These are phyloP conservation scores for Tetragnatha montana DNA, from an alignment of 2,888 invertebrate species.

Conservation along the genomic window DNA sequence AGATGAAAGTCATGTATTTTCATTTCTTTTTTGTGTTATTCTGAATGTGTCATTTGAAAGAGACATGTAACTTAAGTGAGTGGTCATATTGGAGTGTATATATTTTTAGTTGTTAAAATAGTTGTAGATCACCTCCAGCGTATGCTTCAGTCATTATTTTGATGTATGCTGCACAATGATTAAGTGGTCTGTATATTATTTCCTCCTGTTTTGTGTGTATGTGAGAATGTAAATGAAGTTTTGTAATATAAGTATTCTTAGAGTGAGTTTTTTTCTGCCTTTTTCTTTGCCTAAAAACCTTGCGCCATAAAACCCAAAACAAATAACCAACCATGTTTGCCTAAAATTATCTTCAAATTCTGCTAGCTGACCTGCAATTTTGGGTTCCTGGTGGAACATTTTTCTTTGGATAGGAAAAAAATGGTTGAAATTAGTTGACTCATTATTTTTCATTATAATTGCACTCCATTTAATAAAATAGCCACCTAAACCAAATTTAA, in stretches of 20 bases:
- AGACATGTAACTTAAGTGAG: conserved; percentile 28
- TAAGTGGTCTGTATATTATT: conserved; percentile 54
- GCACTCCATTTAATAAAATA: no score
- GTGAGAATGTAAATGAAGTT: conserved; percentile 67
- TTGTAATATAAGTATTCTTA: conserved; percentile 69
- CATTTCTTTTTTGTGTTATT: background rate
- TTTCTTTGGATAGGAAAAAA: no score
- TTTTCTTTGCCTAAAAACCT: no score
- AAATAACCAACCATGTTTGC: no score
- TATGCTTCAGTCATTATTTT: conserved; percentile 44
- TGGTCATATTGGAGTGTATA: conserved; percentile 49
- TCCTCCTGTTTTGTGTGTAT: conserved; percentile 43
- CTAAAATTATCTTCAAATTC: no score
- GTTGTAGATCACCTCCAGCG: conserved; percentile 44
- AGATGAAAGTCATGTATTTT: no score
- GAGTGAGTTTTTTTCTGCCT: conserved; percentile 11
- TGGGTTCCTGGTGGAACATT: no score
- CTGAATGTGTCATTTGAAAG: conserved; percentile 9
- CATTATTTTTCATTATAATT: no score
- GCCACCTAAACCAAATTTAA: no score
- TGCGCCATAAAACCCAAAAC: no score
- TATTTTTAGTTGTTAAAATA: conserved; percentile 38
- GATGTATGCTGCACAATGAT: conserved; percentile 61
- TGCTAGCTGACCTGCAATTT: no score
- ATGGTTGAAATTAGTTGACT: no score